Evolutionary conservation across 2,888 invertebrate genomes (phyloP).

Genomic region (Suillia variegata): DNA sequence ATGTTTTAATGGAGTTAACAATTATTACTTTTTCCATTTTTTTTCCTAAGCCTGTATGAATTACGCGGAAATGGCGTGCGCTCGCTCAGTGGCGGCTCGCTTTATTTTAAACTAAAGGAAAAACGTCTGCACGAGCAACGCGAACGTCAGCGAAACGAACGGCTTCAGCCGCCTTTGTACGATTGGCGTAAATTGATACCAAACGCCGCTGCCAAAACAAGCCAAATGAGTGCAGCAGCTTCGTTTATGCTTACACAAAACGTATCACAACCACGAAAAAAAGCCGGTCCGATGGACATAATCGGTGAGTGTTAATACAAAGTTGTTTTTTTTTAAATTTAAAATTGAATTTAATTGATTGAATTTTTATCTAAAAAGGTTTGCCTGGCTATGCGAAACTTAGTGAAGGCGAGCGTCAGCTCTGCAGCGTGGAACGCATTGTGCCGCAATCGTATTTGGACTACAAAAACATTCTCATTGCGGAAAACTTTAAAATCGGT

Average conservation of each 20-base stretch:
- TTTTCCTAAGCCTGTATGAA: slow-evolving; percentile 64
- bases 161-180: slow-evolving; percentile 30
- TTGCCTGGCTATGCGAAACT: slow-evolving; percentile 80
- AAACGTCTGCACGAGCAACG: slow-evolving; percentile 55
- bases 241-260: slow-evolving; percentile 29
- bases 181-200: slow-evolving; percentile 47
- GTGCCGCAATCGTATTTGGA: slow-evolving; percentile 80
- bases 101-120: slow-evolving; percentile 71
- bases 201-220: too few species aligned
- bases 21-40: slow-evolving; percentile 4
- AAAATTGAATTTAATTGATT: neutral
- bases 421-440: slow-evolving; percentile 78
- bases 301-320: slow-evolving; percentile 34
- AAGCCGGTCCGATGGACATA: slow-evolving; percentile 58
- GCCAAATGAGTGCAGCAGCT: neutral
- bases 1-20: too few species aligned
- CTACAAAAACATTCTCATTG: slow-evolving; percentile 74
- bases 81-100: slow-evolving; percentile 67
- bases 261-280: slow-evolving; percentile 45
- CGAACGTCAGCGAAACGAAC: slow-evolving; percentile 51
- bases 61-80: slow-evolving; percentile 75
- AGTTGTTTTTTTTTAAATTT: neutral
- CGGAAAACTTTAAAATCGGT: slow-evolving; percentile 78
- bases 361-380: slow-evolving; percentile 60
- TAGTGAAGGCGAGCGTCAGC: slow-evolving; percentile 71